Conservation (phyloP, 2,888 invertebrate species). For the Pyrrhia umbra region DNA sequence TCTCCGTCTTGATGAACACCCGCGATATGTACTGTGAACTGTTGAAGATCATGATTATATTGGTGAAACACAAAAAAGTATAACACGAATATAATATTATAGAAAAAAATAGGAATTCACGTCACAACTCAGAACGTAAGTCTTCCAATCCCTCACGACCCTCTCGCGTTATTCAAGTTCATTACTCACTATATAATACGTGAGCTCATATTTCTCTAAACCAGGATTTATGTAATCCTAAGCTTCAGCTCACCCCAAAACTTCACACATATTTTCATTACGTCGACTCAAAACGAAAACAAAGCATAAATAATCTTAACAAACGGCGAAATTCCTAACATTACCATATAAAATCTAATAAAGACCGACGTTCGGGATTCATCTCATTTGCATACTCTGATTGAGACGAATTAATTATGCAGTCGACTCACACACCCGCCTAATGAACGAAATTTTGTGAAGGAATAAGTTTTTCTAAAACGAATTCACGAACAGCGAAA, state of each 20-base stretch:
- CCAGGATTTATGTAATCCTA: constrained; percentile 36
- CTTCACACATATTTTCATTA: constrained; percentile 26
- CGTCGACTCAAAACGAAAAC: constrained; percentile 11
- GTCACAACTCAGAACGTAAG: neutral
- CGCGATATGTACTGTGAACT: constrained; percentile 98
- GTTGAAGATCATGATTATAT: constrained; percentile 37
- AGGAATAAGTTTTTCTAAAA: constrained; percentile 28
- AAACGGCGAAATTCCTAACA: constrained; percentile 25
- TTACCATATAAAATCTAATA: constrained; percentile 58
- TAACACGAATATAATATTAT: neutral
- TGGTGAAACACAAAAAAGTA: neutral
- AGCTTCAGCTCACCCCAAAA: constrained; percentile 13
- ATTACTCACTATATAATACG: neutral
- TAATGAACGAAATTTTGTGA: constrained; percentile 53
- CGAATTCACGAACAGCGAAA: constrained; percentile 9
- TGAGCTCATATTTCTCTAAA: constrained; percentile 7
- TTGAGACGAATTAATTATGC: constrained; percentile 55
- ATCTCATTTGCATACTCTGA: constrained; percentile 51
- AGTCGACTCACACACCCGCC: constrained; percentile 41
- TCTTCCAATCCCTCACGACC: neutral
- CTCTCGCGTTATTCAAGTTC: constrained; percentile 2
- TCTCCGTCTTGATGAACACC: constrained; percentile 98
- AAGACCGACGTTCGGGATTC: constrained; percentile 19
- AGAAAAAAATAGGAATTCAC: no score
- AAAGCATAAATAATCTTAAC: constrained; percentile 36